A percentile compares a stretch with the other conserved stretches of the same genome.
Conservation (phyloP, 2,888 invertebrate genomes). For the Leuctra nigra region DNA sequence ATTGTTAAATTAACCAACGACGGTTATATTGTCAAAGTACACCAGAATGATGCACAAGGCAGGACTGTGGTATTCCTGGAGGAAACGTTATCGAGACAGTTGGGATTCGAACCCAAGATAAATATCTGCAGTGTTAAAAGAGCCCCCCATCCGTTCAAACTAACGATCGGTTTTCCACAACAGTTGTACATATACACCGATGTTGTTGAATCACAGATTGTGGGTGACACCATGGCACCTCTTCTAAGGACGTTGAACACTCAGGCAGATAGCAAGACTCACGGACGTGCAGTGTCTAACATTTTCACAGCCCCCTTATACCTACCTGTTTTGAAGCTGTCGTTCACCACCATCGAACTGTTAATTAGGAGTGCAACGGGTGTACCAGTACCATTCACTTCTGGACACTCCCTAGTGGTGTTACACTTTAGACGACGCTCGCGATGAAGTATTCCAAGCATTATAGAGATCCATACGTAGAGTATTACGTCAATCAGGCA, state of each 20-base stretch:
- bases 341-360: neutral
- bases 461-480: neutral
- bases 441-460: too few relatives aligned
- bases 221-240: constrained; percentile 31
- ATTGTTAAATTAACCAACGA: too few relatives aligned
- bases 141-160: too few relatives aligned
- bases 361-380: neutral
- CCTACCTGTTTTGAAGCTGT: neutral
- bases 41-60: too few relatives aligned
- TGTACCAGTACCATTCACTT: neutral
- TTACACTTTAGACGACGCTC: neutral
- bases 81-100: too few relatives aligned
- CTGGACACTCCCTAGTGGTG: neutral
- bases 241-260: constrained; percentile 32
- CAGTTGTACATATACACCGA: constrained; percentile 31
- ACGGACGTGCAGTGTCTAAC: neutral
- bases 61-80: too few relatives aligned
- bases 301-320: neutral
- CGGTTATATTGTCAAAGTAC: neutral
- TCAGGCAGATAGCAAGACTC: neutral
- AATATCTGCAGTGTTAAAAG: too few relatives aligned
- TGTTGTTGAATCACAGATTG: constrained; percentile 19
- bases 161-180: neutral
- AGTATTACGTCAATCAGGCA: neutral
- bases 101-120: too few relatives aligned